A percentile compares a stretch with the other conserved stretches of the same genome.
Evolutionary conservation across 1,140 invertebrate species (phyloP).

Genomic region (Rhagoletis zephyria): DNA sequence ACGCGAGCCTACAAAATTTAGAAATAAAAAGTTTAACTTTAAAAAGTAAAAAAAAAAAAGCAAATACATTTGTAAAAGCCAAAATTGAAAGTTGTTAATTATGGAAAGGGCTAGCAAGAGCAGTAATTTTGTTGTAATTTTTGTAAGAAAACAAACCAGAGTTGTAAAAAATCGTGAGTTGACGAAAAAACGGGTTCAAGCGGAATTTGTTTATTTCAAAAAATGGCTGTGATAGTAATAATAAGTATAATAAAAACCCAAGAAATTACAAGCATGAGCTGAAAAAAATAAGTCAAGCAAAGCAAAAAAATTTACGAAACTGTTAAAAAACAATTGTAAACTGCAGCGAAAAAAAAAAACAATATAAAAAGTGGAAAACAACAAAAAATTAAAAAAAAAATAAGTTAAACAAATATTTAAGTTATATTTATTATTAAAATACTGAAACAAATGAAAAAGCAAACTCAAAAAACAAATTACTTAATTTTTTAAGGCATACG

Average conservation of each 20-base stretch:
- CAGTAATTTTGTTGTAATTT: constrained; percentile 1
- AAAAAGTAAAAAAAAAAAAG: constrained; percentile 1
- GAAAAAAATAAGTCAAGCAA: constrained; percentile 15
- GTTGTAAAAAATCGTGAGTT: constrained; percentile 10
- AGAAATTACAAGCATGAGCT: constrained; percentile 33
- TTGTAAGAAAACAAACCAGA: neutral
- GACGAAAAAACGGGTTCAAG: neutral
- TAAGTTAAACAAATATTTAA: constrained; percentile 31
- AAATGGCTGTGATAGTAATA: constrained; percentile 58
- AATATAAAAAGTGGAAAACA: constrained; percentile 33
- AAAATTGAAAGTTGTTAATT: neutral
- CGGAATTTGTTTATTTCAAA: constrained; percentile 57
- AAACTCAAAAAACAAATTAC: constrained; percentile 36
- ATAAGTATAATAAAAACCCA: constrained; percentile 55
- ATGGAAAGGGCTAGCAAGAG: constrained; percentile 14
- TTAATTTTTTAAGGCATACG: constrained; percentile 53
- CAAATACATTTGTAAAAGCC: neutral
- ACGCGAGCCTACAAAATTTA: constrained; percentile 25
- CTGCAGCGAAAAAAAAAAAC: constrained; percentile 19
- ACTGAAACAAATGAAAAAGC: constrained; percentile 29
- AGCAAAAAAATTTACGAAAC: constrained; percentile 43
- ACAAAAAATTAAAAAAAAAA: constrained; percentile 17
- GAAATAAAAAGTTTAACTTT: neutral
- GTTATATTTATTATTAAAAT: constrained; percentile 34
- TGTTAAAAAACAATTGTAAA: constrained; percentile 38